Evolutionary conservation across 2,888 invertebrate genomes (phyloP).

Genomic region (Crematogaster levior): DNA sequence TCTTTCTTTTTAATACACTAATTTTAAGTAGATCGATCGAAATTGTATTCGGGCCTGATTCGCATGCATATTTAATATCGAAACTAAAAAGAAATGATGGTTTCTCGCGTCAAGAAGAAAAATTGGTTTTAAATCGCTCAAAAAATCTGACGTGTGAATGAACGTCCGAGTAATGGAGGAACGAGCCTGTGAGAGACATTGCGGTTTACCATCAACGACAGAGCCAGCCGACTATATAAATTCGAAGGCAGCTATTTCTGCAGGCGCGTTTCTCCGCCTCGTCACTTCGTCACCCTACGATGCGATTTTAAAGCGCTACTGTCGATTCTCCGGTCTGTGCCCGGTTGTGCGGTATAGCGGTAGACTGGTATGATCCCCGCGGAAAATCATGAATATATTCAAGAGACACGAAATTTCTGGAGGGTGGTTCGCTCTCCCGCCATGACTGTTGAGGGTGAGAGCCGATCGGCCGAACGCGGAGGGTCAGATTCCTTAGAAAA

Average conservation of each 20-base stretch:
- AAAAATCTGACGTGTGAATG: conserved; percentile 18
- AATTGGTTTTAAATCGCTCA: neutral
- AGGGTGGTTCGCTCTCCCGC: conserved; percentile 50
- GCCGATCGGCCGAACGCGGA: conserved; percentile 32
- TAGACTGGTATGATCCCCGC: conserved; percentile 64
- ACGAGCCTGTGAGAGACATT: conserved; percentile 51
- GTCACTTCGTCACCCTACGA: conserved; percentile 63
- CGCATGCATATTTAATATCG: neutral
- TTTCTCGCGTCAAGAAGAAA: neutral
- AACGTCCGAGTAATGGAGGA: neutral
- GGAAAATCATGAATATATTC: conserved; percentile 79
- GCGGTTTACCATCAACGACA: conserved; percentile 43
- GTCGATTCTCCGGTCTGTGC: conserved; percentile 50
- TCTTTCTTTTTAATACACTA: neutral
- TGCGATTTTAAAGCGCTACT: conserved; percentile 71
- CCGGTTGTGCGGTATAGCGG: conserved; percentile 34
- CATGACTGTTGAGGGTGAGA: conserved; percentile 34
- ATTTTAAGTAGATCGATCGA: neutral
- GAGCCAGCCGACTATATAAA: conserved; percentile 57
- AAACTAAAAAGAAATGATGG: neutral
- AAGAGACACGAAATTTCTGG: conserved; percentile 74
- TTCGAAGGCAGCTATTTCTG: conserved; percentile 56
- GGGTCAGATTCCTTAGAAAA: conserved; percentile 5
- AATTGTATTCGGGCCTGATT: neutral
- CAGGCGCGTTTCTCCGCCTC: conserved; percentile 52